Base-by-base conservation (phyloP, 1,140 invertebrate genomes). In the Orius insidiosus region DNA sequence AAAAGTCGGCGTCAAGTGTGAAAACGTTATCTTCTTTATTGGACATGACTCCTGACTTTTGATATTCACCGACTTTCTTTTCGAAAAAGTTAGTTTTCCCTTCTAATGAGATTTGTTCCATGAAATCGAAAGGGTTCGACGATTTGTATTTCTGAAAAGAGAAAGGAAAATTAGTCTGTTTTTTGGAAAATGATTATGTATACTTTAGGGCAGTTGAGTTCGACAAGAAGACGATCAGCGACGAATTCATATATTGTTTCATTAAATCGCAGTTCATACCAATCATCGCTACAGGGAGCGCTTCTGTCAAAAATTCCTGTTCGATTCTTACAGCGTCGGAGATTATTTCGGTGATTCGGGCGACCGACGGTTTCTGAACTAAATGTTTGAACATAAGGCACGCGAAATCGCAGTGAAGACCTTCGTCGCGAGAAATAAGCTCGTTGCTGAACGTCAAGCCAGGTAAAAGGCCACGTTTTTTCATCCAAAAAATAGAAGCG, bases 61-160 rank as follows among this genome's bases (percentile, higher is more conserved):
- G 92, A 59, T 99, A 99, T 64, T 99, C 96, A 1, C 89, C 93
- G 10, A 99, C 96, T 67, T 89, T 84, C 60, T 96, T 97, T 62
- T 99, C 96, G 60, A 99, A 99, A 68, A 99, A 99, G 62, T 99
- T 99, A 0, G 96, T 98, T 60, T 99, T 99, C 2, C 95, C 95
- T 59, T 98, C 90, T 39, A 98, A 65, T 1, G 93, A 98, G 53
- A 99, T 98, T 49, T 95, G 80, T 57, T 96, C 92, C 96, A 99
- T 99, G 62, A 99, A 99, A 60, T 93, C 90, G 65, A 99, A 99
- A 10, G 96, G 96, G 69, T 99, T 98, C 57, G 82, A 80, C 0
- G 78, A 75, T 54, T 87, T 80, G 65, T 92, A 99, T 46, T 90
- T 58, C 81, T 89, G 60, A 49, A 66, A 33, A 61, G 62, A 48